These are phyloP conservation scores for Andrena fulva DNA, from an alignment of 2,888 invertebrate species.

Conservation along the genomic window DNA sequence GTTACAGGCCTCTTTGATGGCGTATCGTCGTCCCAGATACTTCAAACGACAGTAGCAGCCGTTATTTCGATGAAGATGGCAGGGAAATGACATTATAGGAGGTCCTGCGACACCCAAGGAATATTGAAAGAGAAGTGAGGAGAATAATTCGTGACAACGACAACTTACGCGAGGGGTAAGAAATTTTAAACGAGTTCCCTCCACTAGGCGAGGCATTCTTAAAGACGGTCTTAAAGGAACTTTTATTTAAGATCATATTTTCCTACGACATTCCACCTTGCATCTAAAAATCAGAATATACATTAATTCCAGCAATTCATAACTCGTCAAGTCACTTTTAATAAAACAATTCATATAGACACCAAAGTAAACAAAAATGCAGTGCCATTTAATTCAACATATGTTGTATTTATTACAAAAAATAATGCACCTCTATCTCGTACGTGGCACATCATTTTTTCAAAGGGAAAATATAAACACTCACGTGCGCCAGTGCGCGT, in stretches of 20 bases:
- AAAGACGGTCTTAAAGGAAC: neutral
- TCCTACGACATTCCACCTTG: neutral
- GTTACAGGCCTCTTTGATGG: constrained; percentile 29
- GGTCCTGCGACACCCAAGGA: constrained; percentile 8
- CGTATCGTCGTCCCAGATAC: constrained; percentile 35
- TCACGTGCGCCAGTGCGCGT: too few relatives aligned
- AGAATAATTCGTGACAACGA: constrained; percentile 24
- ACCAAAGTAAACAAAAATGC: too few relatives aligned
- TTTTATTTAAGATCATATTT: neutral
- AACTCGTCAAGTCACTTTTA: too few relatives aligned
- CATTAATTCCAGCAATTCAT: neutral
- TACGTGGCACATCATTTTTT: too few relatives aligned
- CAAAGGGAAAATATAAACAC: too few relatives aligned
- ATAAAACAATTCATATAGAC: too few relatives aligned
- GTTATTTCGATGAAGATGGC: constrained; percentile 42
- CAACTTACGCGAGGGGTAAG: neutral
- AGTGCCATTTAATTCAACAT: too few relatives aligned
- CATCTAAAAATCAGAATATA: neutral
- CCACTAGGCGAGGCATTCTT: neutral
- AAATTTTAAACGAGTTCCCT: constrained; percentile 3
- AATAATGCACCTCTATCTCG: too few relatives aligned
- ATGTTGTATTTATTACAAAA: too few relatives aligned
- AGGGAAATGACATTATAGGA: constrained; percentile 39
- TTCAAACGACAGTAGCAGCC: constrained; percentile 41
- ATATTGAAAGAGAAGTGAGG: constrained; percentile 21